Conservation (phyloP, 1,140 invertebrate species). For the Hyposmocoma kahamanoa region DNA sequence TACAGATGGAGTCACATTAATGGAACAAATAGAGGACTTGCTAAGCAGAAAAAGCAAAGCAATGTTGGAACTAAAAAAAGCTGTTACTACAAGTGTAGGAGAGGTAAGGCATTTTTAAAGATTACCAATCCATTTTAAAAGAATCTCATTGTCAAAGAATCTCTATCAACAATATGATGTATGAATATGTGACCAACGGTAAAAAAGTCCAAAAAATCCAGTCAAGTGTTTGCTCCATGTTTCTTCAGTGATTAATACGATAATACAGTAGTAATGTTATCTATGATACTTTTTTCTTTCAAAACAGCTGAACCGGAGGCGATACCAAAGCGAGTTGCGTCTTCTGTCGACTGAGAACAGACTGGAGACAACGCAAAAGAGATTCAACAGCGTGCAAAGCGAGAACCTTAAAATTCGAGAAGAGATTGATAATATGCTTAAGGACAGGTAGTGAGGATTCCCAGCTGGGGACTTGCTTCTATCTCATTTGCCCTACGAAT, state of each 20-base stretch:
- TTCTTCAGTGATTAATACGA: too few relatives aligned
- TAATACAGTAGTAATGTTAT: too few relatives aligned
- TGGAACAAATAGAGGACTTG: slow-evolving; percentile 40
- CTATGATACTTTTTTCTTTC: background rate
- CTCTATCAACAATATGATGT: too few relatives aligned
- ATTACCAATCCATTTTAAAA: too few relatives aligned
- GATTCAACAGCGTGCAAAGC: slow-evolving; percentile 81
- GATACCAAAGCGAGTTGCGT: slow-evolving; percentile 73
- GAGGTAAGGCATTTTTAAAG: too few relatives aligned
- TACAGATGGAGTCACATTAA: slow-evolving; percentile 33
- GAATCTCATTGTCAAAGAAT: too few relatives aligned
- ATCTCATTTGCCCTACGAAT: too few relatives aligned
- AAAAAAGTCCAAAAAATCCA: too few relatives aligned
- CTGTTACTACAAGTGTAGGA: slow-evolving; percentile 29
- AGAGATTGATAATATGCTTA: slow-evolving; percentile 86
- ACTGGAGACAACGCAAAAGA: slow-evolving; percentile 79
- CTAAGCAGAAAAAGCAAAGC: slow-evolving; percentile 37
- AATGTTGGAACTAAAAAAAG: slow-evolving; percentile 24
- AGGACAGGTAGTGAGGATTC: too few relatives aligned
- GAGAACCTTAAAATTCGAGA: slow-evolving; percentile 82
- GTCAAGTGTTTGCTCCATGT: too few relatives aligned
- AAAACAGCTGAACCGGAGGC: slow-evolving; percentile 37
- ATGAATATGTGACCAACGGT: too few relatives aligned
- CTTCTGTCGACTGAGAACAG: slow-evolving; percentile 80
- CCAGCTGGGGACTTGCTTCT: too few relatives aligned